Percentiles rank a stretch among this genome's conserved stretches.
phyloP scores from a whole-genome alignment of 2,113 vertebrate genomes.

The Columba janthina region DNA sequence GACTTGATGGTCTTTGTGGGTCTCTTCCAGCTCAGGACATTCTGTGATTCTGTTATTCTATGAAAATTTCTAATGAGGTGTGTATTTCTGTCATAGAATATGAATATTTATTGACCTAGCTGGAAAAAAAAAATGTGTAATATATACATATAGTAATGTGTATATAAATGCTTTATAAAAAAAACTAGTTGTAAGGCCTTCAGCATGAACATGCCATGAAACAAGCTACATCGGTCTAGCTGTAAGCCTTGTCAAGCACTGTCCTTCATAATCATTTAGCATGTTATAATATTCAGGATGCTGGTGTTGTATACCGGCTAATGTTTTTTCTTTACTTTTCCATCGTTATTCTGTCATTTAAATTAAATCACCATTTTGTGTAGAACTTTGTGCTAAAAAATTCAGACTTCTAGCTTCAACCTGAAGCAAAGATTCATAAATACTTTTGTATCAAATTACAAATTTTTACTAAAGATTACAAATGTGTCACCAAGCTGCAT shows the following conservation, averaged over 20 bases:
- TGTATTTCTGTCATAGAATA: background rate
- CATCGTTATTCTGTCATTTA: background rate
- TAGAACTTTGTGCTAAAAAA: background rate
- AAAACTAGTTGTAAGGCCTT: background rate
- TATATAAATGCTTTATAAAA: background rate
- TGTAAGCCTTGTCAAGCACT: background rate
- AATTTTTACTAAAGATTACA: background rate
- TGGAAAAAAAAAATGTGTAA: background rate
- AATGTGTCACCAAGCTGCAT: background rate
- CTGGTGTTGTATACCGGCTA: background rate
- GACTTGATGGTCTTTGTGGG: too few relatives aligned
- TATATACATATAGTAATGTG: background rate
- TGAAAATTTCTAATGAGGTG: background rate
- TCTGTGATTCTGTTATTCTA: too few relatives aligned
- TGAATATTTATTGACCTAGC: conserved; percentile 5
- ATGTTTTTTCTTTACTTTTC: background rate
- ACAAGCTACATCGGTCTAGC: background rate
- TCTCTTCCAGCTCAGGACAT: too few relatives aligned
- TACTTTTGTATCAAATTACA: background rate
- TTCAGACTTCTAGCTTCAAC: background rate
- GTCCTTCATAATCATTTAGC: background rate
- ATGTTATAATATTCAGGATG: conserved; percentile 5
- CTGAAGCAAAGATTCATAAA: background rate
- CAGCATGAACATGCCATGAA: background rate
- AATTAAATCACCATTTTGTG: background rate